A percentile compares a stretch with the other conserved stretches of the same genome.
Evolutionary conservation across 1,140 invertebrate genomes (phyloP).

Genomic region (Aphidius ervi): DNA sequence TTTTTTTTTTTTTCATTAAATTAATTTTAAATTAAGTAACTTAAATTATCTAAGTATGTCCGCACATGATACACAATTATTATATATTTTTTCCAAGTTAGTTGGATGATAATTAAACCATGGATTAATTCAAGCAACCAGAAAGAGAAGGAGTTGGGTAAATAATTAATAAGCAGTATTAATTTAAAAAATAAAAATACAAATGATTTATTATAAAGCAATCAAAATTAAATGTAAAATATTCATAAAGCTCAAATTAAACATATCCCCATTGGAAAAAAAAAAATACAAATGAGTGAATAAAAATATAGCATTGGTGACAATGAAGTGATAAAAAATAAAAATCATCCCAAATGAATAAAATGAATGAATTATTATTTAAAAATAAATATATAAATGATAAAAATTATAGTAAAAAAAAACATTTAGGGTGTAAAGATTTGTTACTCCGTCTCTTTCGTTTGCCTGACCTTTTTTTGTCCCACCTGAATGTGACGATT

Average conservation of each 20-base stretch:
- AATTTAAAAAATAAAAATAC: constrained; percentile 38
- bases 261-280: not conserved
- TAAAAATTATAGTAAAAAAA: constrained; percentile 22
- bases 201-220: constrained; percentile 9
- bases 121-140: constrained; percentile 51
- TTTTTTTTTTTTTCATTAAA: not conserved
- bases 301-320: constrained; percentile 17
- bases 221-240: not conserved
- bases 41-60: too few relatives aligned
- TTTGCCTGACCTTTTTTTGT: constrained; percentile 57
- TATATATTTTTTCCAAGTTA: not conserved
- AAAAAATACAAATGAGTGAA: not conserved
- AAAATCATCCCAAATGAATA: constrained; percentile 26
- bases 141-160: constrained; percentile 52
- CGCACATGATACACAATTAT: too few relatives aligned
- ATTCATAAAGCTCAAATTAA: too few relatives aligned
- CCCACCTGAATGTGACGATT: constrained; percentile 84
- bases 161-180: constrained; percentile 51
- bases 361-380: constrained; percentile 20
- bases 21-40: too few relatives aligned
- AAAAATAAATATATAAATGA: constrained; percentile 20
- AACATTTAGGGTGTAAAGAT: constrained; percentile 23
- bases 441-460: constrained; percentile 53
- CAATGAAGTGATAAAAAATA: too few relatives aligned
- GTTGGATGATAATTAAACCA: not conserved